These are phyloP conservation scores for Acronicta leporina DNA, from an alignment of 2,888 invertebrate genomes.

Conservation along the genomic window DNA sequence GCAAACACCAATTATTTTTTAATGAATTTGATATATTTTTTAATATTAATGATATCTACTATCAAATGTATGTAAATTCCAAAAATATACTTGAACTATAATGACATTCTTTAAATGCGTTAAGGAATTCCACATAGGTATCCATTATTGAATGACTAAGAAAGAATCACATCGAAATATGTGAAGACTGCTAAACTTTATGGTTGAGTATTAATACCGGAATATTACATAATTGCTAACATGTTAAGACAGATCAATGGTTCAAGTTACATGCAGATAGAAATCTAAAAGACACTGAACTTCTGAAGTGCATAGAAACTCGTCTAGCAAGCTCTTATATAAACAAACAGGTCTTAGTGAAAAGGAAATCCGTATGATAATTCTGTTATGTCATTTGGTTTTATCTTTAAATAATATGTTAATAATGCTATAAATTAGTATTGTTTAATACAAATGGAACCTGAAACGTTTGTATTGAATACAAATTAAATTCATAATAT, in stretches of 20 bases:
- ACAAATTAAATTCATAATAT: slow-evolving; percentile 1
- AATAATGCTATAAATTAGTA: not conserved
- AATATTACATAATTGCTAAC: slow-evolving; percentile 29
- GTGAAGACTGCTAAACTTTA: too few relatives aligned
- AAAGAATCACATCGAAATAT: too few relatives aligned
- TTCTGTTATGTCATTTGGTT: slow-evolving; percentile 40
- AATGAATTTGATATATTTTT: not conserved
- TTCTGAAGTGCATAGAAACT: slow-evolving; percentile 42
- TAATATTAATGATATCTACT: not conserved
- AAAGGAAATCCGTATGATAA: slow-evolving; percentile 38
- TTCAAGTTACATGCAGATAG: slow-evolving; percentile 38
- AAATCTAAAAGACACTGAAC: slow-evolving; percentile 50
- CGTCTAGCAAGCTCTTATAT: slow-evolving; percentile 49
- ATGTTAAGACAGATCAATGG: slow-evolving; percentile 25
- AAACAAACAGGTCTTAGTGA: slow-evolving; percentile 47
- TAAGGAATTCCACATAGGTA: not conserved
- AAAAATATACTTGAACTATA: not conserved
- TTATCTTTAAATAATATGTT: slow-evolving; percentile 7
- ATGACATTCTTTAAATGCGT: not conserved
- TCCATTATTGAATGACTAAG: not conserved
- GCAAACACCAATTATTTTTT: not conserved
- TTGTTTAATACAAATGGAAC: not conserved
- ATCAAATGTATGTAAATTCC: not conserved
- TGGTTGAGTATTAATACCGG: slow-evolving; percentile 5
- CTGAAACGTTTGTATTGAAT: not conserved